These are phyloP conservation scores for Calyptommatus sinebrachiatus DNA, from an alignment of 2,113 vertebrate genomes.

Conservation along the genomic window DNA sequence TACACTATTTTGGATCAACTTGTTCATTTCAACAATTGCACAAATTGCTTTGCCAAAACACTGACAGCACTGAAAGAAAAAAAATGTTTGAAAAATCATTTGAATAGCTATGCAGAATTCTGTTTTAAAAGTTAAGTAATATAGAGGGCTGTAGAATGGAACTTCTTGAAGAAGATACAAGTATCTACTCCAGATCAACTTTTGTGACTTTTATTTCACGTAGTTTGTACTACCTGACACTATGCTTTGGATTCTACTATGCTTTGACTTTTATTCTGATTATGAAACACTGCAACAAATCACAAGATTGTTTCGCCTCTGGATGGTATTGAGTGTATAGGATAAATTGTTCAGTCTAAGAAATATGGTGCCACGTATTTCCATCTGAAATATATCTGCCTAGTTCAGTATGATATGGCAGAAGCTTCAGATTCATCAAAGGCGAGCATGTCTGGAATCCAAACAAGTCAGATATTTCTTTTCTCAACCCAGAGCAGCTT, in stretches of 20 bases:
- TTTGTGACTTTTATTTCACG: neutral
- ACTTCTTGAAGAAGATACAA: neutral
- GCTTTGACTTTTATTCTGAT: neutral
- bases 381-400: neutral
- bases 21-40: too few relatives aligned
- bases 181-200: neutral
- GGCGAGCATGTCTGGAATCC: too few relatives aligned
- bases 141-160: neutral
- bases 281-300: neutral
- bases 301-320: too few relatives aligned
- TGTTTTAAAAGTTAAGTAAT: neutral
- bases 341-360: too few relatives aligned
- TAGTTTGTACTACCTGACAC: too few relatives aligned
- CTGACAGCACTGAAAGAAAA: neutral
- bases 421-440: too few relatives aligned
- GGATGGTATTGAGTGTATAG: too few relatives aligned
- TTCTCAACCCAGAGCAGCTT: too few relatives aligned
- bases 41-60: neutral
- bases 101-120: neutral
- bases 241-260: neutral
- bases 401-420: too few relatives aligned
- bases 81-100: neutral
- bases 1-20: too few relatives aligned
- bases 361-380: neutral
- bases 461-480: too few relatives aligned